phyloP scores from a whole-genome alignment of 2,888 invertebrate species.

The Apotomis capreana region DNA sequence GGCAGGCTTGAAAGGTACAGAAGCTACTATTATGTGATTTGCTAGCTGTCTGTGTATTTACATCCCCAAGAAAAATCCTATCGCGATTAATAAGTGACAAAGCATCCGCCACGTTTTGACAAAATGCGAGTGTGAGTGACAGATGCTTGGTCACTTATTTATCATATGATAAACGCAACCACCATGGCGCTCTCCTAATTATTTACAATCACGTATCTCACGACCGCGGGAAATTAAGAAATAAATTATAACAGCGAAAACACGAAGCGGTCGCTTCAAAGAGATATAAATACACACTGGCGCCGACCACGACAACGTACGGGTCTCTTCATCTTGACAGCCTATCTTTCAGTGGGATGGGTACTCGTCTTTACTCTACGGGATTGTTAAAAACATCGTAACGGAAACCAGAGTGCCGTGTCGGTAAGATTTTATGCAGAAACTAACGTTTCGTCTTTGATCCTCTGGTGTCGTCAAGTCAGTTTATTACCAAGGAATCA shows the following conservation, averaged over 20 bases:
- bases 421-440: slow-evolving; percentile 30
- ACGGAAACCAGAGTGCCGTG: slow-evolving; percentile 33
- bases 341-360: slow-evolving; percentile 48
- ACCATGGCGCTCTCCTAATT: neutral
- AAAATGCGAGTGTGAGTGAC: too few relatives aligned
- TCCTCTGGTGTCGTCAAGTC: slow-evolving; percentile 44
- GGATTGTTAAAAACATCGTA: slow-evolving; percentile 35
- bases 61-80: too few relatives aligned
- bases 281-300: slow-evolving; percentile 65
- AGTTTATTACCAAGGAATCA: slow-evolving; percentile 16
- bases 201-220: slow-evolving; percentile 6
- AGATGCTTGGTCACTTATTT: too few relatives aligned
- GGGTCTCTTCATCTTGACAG: slow-evolving; percentile 57
- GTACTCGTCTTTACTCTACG: slow-evolving; percentile 19
- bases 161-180: too few relatives aligned
- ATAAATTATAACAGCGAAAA: slow-evolving; percentile 61
- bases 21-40: too few relatives aligned
- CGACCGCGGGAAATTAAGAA: slow-evolving; percentile 44
- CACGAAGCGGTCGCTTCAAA: slow-evolving; percentile 67
- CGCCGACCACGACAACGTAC: slow-evolving; percentile 57
- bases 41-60: too few relatives aligned
- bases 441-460: slow-evolving; percentile 39
- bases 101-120: too few relatives aligned
- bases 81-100: too few relatives aligned
- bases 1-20: too few relatives aligned